Conservation (phyloP, 2,797 vertebrate species). For the Merluccius polli region DNA sequence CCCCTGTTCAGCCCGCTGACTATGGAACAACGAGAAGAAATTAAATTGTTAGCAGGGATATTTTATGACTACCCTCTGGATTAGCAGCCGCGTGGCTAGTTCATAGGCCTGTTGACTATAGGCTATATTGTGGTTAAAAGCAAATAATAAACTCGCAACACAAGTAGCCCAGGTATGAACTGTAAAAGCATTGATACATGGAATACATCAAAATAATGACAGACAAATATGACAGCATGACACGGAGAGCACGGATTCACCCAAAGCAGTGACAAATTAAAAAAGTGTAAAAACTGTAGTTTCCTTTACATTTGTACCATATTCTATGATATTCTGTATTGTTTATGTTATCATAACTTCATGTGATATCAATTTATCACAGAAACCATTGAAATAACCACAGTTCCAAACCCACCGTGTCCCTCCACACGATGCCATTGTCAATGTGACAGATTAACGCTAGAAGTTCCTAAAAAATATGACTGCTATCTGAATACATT, state of each 20-base stretch:
- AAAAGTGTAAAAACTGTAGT: background rate
- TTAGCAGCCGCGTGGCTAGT: background rate
- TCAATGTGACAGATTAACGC: too few species aligned
- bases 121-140: background rate
- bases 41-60: background rate
- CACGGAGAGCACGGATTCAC: too few species aligned
- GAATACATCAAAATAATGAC: background rate
- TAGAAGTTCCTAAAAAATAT: conserved; percentile 25
- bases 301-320: too few species aligned
- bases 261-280: background rate
- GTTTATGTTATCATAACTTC: too few species aligned
- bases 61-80: background rate
- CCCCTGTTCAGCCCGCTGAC: background rate
- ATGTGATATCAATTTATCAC: too few species aligned
- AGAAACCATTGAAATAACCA: too few species aligned
- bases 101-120: too few species aligned
- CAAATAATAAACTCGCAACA: background rate
- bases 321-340: too few species aligned
- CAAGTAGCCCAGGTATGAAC: background rate
- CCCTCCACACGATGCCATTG: too few species aligned
- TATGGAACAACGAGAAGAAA: background rate
- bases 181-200: background rate
- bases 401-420: too few species aligned
- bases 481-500: conserved; percentile 21
- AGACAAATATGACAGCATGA: too few species aligned